phyloP scores from a whole-genome alignment of 2,888 invertebrate species.

The Labia minor region DNA sequence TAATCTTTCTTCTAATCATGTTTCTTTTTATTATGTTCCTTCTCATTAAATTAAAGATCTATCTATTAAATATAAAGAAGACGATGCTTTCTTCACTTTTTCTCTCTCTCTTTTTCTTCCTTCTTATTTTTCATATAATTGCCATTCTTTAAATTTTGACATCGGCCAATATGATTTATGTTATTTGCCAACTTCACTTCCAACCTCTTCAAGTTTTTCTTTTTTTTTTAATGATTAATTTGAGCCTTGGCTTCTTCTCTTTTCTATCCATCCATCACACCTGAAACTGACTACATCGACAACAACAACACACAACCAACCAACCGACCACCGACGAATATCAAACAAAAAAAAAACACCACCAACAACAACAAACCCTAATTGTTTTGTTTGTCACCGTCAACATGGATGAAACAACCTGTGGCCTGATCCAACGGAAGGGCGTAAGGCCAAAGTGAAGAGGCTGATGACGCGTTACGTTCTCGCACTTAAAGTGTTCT shows the following conservation, averaged over 20 bases:
- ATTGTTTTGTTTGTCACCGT: slow-evolving; percentile 4
- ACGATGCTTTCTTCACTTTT: too few species aligned
- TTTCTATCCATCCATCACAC: slow-evolving; percentile 4
- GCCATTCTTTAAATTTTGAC: not conserved
- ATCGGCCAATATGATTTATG: not conserved
- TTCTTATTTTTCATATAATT: too few species aligned
- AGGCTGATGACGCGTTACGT: slow-evolving; percentile 51
- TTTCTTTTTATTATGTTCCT: too few species aligned
- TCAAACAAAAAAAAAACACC: not conserved
- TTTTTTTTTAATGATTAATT: not conserved
- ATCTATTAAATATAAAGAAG: too few species aligned
- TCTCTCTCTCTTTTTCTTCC: too few species aligned
- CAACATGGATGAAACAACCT: not conserved
- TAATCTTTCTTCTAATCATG: too few species aligned
- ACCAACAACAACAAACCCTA: too few species aligned
- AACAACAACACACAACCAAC: not conserved
- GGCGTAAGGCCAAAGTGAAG: slow-evolving; percentile 37
- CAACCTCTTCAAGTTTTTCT: too few species aligned
- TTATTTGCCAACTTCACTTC: not conserved
- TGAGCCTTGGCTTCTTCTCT: not conserved
- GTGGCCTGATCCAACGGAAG: not conserved
- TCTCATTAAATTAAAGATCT: too few species aligned
- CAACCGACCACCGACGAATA: not conserved
- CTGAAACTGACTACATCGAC: not conserved
- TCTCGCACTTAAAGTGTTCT: slow-evolving; percentile 51